Base-by-base conservation (phyloP, 2,797 vertebrate genomes). In the Neomorphus geoffroyi region DNA sequence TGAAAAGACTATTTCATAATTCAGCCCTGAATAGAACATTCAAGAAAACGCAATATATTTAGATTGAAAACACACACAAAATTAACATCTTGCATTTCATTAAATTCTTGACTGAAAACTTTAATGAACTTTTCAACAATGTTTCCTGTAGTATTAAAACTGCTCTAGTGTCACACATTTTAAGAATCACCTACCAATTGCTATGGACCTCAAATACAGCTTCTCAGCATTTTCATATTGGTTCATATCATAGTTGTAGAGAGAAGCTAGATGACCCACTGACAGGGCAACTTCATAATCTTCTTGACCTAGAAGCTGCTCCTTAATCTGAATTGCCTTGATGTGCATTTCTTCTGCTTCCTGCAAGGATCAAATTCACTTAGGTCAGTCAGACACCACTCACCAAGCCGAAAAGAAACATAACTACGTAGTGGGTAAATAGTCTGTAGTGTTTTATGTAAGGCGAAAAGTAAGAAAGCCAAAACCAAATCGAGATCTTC, bases 261-360 rank as follows among this genome's bases (percentile, higher is more conserved):
- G 98, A 24, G 99, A 99, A 45, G 99, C 99, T 94, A 99, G 98
- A 92, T 99, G 99, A 86, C 99, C 99, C 95, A 99, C 99, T 2
- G 99, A 99, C 93, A 99, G 98, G 13, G 99, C 99, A 73, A 99
- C 99, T 98, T 99, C 99, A 7, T 99, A 99, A 98, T 99, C 99
- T 94, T 99, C 99, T 88, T 99, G 99, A 83, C 99, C 99, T 80
- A 99, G 98, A n/a, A 99, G 98, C 97, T 99, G 99, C 97, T 99
- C 99, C 98, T 99, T 99, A 94, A 99, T 99, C 97, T 99, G 99
- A 97, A 99, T 99, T 85, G 99, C 99, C 98, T 99, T 99, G 96
- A 99, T 99, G 97, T 99, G 99, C 99, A 99, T 99, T 98, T 99
- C 99, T 97, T 99, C 99, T 13, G 99, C 99, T 97, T 99, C 99